Base-by-base conservation (phyloP, 1,140 invertebrate genomes). In the Agrypnia vestita region DNA sequence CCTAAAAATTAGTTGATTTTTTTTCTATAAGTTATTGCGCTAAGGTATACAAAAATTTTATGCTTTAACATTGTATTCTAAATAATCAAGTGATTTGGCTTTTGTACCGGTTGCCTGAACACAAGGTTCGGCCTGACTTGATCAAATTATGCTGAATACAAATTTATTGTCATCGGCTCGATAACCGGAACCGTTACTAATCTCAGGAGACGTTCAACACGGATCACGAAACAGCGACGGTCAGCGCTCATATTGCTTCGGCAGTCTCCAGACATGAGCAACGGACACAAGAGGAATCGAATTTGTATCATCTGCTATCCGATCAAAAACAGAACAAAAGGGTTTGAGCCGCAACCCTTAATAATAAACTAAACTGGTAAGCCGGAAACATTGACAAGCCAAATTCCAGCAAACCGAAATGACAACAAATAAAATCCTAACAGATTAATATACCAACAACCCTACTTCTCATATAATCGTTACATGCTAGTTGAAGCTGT, bases 131-230 rank as follows among this genome's bases (percentile, higher is more conserved):
- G 61, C 12, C 12, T n/a, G 13, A 13, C 61, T 43, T 64, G 61
- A 44, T 64, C 61, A 15, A 62, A 64, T 64, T 64, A 64, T n/a
- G 0, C 13, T 12, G 10, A 35, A 64, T 43, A 4, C 35, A 64
- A 43, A 13, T 64, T 64, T 64, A 4, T 64, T 43, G 8, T 43
- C 10, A n/a, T 25, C 13, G 25, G 61, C 35, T 3, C 11, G 13
- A 25, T 64, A 13, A 12, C 21, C 35, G 61, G 61, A 64, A 64
- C 25, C 19, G 61, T 7, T 25, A 4, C 61, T 8, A 64, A 25
- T 64, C 8, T 25, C 13, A 21, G 10, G 35, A 44, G 25, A 64
- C 11, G 55, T 8, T 21, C 19, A 25, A n/a, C 19, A 25, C 19
- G n/a, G 61, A 35, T 25, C 19, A 21, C 35, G 61, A 64, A 64